Evolutionary conservation across 2,888 invertebrate genomes (phyloP).

Genomic region (Pachycephus smyrnensis): DNA sequence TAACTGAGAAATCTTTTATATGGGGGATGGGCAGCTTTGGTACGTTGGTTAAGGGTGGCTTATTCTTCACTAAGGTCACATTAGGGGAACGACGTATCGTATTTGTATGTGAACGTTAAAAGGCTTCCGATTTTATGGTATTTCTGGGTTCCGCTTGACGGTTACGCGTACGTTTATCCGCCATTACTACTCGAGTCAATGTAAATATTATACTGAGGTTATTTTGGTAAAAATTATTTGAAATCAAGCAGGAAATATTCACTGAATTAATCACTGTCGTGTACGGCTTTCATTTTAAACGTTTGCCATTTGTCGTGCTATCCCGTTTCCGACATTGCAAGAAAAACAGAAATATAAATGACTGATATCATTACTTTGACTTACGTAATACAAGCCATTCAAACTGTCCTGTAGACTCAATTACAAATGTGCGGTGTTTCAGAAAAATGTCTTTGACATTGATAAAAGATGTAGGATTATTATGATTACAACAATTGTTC

Average conservation of each 20-base stretch:
- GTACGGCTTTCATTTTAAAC: background rate
- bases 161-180: background rate
- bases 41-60: background rate
- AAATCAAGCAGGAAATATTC: background rate
- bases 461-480: background rate
- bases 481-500: background rate
- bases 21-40: background rate
- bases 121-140: constrained; percentile 22
- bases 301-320: background rate
- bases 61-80: background rate
- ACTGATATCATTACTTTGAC: background rate
- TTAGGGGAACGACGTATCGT: background rate
- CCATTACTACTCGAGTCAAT: background rate
- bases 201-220: background rate
- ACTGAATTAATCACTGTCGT: background rate
- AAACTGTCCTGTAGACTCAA: background rate
- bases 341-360: background rate
- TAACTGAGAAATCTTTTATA: background rate
- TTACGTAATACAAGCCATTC: background rate
- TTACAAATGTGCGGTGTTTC: background rate
- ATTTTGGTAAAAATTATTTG: background rate
- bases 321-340: background rate
- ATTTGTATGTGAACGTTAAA: constrained; percentile 9
- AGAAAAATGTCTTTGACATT: background rate
- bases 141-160: constrained; percentile 4